Evolutionary conservation across 1,140 invertebrate genomes (phyloP).

Genomic region (Trinorchestia longiramus): DNA sequence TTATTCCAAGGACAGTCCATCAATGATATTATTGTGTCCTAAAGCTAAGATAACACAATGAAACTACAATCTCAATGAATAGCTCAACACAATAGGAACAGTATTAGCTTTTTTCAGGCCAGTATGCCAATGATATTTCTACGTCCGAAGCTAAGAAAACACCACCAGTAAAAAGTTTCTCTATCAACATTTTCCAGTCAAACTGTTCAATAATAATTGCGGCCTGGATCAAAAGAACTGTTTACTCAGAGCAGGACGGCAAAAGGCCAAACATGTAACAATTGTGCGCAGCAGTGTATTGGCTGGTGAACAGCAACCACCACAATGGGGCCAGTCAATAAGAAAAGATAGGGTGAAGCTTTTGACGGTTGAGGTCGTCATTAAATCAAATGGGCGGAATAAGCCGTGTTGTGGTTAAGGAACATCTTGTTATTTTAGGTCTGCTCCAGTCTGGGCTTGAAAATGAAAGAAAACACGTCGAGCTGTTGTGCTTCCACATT

Average conservation of each 20-base stretch:
- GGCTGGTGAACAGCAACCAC: background rate
- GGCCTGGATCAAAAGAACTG: background rate
- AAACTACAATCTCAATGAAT: background rate
- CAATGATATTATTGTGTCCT: background rate
- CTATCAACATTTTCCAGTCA: background rate
- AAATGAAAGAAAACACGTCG: conserved; percentile 24
- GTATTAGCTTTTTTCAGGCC: background rate
- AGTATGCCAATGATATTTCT: background rate
- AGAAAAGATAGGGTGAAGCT: conserved; percentile 51
- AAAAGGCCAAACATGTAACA: conserved; percentile 34
- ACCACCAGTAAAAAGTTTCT: background rate
- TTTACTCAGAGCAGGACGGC: background rate
- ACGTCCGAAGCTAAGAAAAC: background rate
- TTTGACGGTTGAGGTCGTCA: conserved; percentile 41
- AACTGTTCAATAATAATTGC: conserved; percentile 24
- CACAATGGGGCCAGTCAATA: conserved; percentile 36
- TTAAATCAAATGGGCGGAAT: conserved; percentile 51
- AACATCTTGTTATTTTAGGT: conserved; percentile 51
- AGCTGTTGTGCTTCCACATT: background rate
- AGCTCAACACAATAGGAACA: background rate
- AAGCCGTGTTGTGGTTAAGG: conserved; percentile 46
- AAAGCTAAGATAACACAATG: background rate
- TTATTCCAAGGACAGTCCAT: background rate
- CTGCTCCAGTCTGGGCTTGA: background rate
- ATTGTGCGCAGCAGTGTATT: background rate